Conservation (phyloP, 2,888 invertebrate species). For the Hydrotaea diabolus region DNA sequence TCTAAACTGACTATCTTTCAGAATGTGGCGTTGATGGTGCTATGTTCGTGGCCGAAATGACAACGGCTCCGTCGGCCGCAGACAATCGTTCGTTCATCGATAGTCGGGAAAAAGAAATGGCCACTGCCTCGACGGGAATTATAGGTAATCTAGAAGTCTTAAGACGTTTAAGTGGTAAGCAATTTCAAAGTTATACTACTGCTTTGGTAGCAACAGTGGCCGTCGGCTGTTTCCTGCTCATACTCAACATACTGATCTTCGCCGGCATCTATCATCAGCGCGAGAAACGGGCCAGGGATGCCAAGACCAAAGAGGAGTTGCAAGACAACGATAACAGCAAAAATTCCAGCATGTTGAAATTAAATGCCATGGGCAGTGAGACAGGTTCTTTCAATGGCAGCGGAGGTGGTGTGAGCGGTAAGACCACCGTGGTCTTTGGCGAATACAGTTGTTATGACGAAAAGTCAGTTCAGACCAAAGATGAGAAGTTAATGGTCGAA, state of each 20-base stretch:
- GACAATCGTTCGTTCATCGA: constrained; percentile 76
- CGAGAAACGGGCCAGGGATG: constrained; percentile 84
- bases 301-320: constrained; percentile 89
- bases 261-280: constrained; percentile 94
- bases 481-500: constrained; percentile 84
- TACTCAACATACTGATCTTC: constrained; percentile 92
- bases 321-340: constrained; percentile 81
- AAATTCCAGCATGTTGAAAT: constrained; percentile 76
- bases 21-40: constrained; percentile 77
- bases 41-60: constrained; percentile 75
- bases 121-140: constrained; percentile 77
- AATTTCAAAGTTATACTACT: constrained; percentile 94
- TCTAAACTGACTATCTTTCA: constrained; percentile 21
- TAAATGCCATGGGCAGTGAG: constrained; percentile 74
- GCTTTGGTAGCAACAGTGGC: constrained; percentile 93
- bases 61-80: constrained; percentile 78
- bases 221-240: constrained; percentile 90
- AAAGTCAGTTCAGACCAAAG: constrained; percentile 81
- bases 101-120: constrained; percentile 75
- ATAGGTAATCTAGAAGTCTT: constrained; percentile 86
- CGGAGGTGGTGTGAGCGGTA: constrained; percentile 67
- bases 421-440: constrained; percentile 80
- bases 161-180: constrained; percentile 87
- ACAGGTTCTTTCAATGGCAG: constrained; percentile 59
- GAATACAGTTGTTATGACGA: constrained; percentile 87